These are phyloP conservation scores for Charadrius vociferus DNA, from an alignment of 2,113 vertebrate genomes.

Conservation along the genomic window DNA sequence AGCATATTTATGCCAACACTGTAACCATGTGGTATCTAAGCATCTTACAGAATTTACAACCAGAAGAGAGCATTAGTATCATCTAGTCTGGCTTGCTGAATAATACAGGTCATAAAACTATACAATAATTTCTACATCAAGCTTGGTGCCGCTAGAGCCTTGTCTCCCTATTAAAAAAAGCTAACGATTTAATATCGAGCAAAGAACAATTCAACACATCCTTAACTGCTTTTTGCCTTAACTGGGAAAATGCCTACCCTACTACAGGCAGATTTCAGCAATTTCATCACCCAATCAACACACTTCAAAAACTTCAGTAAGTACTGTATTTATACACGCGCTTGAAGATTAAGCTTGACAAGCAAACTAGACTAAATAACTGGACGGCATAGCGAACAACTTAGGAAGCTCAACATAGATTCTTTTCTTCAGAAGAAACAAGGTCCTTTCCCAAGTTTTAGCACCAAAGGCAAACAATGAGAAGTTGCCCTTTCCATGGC, in stretches of 20 bases:
- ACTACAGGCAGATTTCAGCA: background rate
- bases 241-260: background rate
- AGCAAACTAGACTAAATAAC: background rate
- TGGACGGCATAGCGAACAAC: background rate
- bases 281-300: background rate
- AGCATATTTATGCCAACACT: conserved; percentile 8
- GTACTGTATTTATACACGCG: background rate
- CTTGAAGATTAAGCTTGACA: background rate
- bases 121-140: background rate
- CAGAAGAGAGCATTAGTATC: background rate
- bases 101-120: conserved; percentile 18
- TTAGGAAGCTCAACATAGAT: background rate
- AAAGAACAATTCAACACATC: background rate
- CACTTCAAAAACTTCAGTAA: background rate
- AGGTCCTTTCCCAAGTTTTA: background rate
- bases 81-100: background rate
- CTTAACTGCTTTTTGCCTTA: background rate
- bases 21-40: background rate
- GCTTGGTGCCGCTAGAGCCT: background rate
- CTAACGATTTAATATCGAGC: background rate
- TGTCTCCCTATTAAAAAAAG: background rate
- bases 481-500: background rate
- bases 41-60: conserved; percentile 1
- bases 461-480: background rate
- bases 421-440: background rate